A percentile compares a stretch with the other conserved stretches of the same genome.
These are phyloP conservation scores for Suillia variegata DNA, from an alignment of 2,888 invertebrate genomes.

Conservation along the genomic window DNA sequence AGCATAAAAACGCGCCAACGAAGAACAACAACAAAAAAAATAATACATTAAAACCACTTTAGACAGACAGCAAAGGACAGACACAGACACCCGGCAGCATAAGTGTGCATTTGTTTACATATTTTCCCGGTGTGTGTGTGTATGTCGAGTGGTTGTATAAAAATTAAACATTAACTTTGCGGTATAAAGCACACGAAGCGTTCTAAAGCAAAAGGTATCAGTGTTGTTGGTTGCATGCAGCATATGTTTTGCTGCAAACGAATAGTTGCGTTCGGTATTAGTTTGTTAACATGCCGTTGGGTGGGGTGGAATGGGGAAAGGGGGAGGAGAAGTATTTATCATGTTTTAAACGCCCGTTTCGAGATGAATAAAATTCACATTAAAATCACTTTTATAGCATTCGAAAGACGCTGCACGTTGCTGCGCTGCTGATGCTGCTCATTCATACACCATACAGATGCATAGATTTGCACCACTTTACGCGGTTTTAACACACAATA, in stretches of 20 bases:
- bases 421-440: conserved; percentile 24
- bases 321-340: too few relatives aligned
- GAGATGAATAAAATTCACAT: conserved; percentile 28
- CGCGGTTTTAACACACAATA: too few relatives aligned
- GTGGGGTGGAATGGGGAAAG: too few relatives aligned
- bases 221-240: neutral
- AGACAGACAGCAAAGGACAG: neutral
- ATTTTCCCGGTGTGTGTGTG: neutral
- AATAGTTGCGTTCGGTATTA: neutral
- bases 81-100: neutral
- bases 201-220: neutral
- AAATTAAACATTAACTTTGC: conserved; percentile 3
- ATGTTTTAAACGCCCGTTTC: neutral
- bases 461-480: neutral
- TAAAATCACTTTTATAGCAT: conserved; percentile 47
- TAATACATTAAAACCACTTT: too few relatives aligned
- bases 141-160: neutral
- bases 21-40: neutral
- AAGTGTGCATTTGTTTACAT: neutral
- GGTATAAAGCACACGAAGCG: neutral
- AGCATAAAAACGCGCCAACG: neutral
- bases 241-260: neutral
- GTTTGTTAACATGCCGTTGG: neutral
- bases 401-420: conserved; percentile 39
- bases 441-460: neutral